Percentiles rank a stretch among this genome's conserved stretches.
phyloP scores from a whole-genome alignment of 2,888 invertebrate genomes.

The Agrochola lota region DNA sequence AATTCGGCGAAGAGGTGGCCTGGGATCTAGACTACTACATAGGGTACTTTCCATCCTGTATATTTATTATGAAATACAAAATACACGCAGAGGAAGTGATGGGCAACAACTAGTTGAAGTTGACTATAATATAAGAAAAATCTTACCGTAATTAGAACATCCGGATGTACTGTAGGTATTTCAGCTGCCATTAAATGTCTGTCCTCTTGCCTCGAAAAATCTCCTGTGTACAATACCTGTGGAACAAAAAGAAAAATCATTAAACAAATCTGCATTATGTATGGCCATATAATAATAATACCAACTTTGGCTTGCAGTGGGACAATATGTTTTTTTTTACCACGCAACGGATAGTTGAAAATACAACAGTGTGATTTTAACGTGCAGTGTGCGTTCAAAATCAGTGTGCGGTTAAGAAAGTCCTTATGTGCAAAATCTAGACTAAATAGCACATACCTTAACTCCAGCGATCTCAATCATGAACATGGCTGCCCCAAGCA shows the following conservation, averaged over 20 bases:
- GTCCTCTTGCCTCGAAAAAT: slow-evolving; percentile 99
- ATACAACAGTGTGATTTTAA: neutral
- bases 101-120: neutral
- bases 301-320: too few species aligned
- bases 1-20: neutral
- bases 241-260: slow-evolving; percentile 29
- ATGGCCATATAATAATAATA: neutral
- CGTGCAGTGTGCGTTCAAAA: neutral
- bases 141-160: slow-evolving; percentile 97
- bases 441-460: slow-evolving; percentile 88
- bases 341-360: neutral
- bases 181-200: slow-evolving; percentile 99
- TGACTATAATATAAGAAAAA: neutral
- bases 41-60: too few species aligned
- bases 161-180: slow-evolving; percentile 98
- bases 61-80: neutral
- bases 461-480: slow-evolving; percentile 99
- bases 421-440: neutral
- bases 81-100: neutral
- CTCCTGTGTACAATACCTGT: slow-evolving; percentile 98
- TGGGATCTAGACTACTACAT: too few species aligned
- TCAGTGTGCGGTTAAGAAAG: too few species aligned
- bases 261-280: neutral
- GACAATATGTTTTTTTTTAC: neutral
- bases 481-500: slow-evolving; percentile 99